A percentile compares a stretch with the other conserved stretches of the same genome.
These are phyloP conservation scores for Schizotus pectinicornis DNA, from an alignment of 2,888 invertebrate genomes.

Conservation along the genomic window DNA sequence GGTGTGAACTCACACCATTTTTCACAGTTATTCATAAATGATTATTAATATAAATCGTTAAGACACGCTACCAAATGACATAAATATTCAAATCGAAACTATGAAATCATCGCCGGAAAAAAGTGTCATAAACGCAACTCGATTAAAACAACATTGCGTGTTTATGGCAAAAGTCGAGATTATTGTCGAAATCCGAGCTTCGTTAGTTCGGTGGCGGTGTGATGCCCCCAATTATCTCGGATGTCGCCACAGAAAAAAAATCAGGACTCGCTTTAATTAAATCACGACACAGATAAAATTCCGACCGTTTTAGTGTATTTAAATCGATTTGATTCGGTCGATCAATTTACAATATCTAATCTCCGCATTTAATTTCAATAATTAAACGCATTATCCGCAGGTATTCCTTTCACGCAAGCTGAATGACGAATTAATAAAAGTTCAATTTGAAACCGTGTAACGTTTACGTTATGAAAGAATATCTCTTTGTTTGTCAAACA, in stretches of 20 bases:
- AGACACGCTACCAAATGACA: not conserved
- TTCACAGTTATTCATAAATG: slow-evolving; percentile 3
- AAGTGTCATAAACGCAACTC: not conserved
- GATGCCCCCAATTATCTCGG: not conserved
- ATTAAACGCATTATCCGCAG: not conserved
- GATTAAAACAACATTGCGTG: not conserved
- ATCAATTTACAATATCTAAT: not conserved
- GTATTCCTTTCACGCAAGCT: slow-evolving; percentile 1
- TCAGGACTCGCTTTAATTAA: not conserved
- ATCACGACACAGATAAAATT: not conserved
- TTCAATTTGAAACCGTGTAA: not conserved
- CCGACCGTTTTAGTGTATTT: not conserved
- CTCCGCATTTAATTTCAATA: not conserved
- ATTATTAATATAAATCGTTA: slow-evolving; percentile 3
- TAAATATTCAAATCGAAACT: not conserved
- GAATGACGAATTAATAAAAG: slow-evolving; percentile 1
- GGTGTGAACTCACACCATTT: not conserved
- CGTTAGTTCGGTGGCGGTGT: too few relatives aligned
- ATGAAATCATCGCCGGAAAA: not conserved
- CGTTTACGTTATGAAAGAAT: not conserved
- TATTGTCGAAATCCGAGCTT: not conserved
- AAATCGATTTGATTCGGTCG: not conserved
- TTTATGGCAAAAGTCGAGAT: not conserved
- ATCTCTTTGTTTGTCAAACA: not conserved
- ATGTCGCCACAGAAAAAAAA: not conserved